Evolutionary conservation across 2,113 vertebrate species (phyloP).

Genomic region (Oryzias javanicus): DNA sequence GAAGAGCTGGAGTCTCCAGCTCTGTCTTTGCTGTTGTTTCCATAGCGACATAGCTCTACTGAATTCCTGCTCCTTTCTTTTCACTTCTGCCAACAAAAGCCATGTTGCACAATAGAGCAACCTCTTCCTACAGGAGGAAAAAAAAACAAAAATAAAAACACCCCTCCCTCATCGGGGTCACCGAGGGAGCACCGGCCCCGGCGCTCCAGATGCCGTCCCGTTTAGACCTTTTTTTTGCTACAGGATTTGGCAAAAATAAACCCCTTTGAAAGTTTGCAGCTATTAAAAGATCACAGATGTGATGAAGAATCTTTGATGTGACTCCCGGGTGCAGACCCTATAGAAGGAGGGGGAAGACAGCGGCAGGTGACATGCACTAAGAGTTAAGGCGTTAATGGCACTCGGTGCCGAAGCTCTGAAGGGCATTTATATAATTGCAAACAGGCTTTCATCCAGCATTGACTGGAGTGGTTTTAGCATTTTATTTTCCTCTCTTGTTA

Average conservation of each 20-base stretch:
- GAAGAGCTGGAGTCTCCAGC: slow-evolving; percentile 27
- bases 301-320: no score
- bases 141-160: slow-evolving; percentile 30
- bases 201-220: slow-evolving; percentile 1
- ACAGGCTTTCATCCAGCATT: slow-evolving; percentile 72
- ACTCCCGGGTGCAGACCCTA: no score
- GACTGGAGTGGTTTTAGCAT: slow-evolving; percentile 75
- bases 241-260: no score
- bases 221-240: no score
- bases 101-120: slow-evolving; percentile 74
- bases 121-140: slow-evolving; percentile 66
- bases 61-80: slow-evolving; percentile 75
- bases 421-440: slow-evolving; percentile 78
- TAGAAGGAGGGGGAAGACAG: slow-evolving; percentile 12
- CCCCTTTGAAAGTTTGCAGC: no score
- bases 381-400: slow-evolving; percentile 61
- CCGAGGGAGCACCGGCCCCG: background rate
- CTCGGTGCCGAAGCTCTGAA: slow-evolving; percentile 63
- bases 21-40: slow-evolving; percentile 75
- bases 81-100: slow-evolving; percentile 77
- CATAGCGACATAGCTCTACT: slow-evolving; percentile 79
- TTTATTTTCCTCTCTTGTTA: slow-evolving; percentile 75
- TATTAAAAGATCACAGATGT: no score
- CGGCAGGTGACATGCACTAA: slow-evolving; percentile 48
- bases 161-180: slow-evolving; percentile 19